Conservation (phyloP, 1,140 invertebrate species). For the Alviniconcha marisindica region DNA sequence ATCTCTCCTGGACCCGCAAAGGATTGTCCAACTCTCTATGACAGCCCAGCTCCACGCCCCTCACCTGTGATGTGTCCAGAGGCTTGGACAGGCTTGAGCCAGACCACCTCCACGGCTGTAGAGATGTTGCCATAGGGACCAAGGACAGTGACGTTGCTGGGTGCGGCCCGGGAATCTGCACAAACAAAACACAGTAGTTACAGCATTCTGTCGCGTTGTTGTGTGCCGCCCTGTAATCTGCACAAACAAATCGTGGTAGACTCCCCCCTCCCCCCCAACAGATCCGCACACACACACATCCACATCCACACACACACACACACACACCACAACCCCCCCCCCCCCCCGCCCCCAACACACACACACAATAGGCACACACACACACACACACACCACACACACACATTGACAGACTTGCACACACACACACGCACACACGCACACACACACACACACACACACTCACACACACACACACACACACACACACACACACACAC, state of each 20-base stretch:
- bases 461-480: neutral
- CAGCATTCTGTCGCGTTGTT: too few species aligned
- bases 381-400: neutral
- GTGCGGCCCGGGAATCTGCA: constrained; percentile 29
- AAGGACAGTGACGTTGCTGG: constrained; percentile 33
- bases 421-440: neutral
- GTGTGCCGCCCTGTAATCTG: too few species aligned
- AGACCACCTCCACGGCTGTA: constrained; percentile 39
- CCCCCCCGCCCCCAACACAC: neutral
- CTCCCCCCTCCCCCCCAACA: neutral
- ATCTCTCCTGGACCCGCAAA: too few species aligned
- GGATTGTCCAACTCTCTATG: too few species aligned
- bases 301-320: too few species aligned
- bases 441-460: constrained; percentile 8
- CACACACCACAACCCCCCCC: too few species aligned
- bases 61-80: constrained; percentile 32
- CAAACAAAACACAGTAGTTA: too few species aligned
- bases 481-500: neutral
- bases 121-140: constrained; percentile 37
- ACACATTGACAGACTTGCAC: neutral
- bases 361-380: neutral
- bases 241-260: too few species aligned
- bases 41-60: too few species aligned
- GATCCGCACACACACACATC: neutral
- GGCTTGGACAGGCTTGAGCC: constrained; percentile 7